Percentiles rank a stretch among this genome's conserved stretches.
Evolutionary conservation across 2,113 vertebrate species (phyloP).

Genomic region (Malurus elegans): DNA sequence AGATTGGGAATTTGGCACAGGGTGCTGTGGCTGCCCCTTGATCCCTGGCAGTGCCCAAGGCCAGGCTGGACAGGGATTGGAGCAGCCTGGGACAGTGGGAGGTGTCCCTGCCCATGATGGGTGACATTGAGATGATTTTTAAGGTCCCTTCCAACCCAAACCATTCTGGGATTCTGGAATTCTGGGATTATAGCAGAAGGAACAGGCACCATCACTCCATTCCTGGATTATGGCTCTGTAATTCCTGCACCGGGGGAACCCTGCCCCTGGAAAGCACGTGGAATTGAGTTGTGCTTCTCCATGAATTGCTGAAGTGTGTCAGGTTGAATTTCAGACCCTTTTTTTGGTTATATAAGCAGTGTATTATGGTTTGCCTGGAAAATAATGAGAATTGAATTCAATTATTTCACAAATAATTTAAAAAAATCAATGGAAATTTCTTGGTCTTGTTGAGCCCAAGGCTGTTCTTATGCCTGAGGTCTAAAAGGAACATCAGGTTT

Average conservation of each 20-base stretch:
- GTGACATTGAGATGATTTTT: fast-evolving
- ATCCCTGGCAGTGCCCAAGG: neutral
- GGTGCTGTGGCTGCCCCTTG: neutral
- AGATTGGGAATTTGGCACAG: neutral
- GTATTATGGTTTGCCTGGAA: neutral
- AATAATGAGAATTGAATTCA: neutral
- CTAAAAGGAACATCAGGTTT: neutral
- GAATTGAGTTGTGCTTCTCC: neutral
- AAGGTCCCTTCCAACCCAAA: neutral
- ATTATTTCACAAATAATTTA: neutral
- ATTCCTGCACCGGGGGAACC: neutral
- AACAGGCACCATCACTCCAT: neutral
- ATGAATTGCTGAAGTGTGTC: neutral
- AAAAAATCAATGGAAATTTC: neutral
- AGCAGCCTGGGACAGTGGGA: neutral
- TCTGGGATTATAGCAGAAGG: neutral
- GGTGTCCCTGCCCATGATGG: neutral
- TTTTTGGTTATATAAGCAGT: neutral
- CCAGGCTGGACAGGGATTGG: neutral
- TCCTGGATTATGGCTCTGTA: neutral
- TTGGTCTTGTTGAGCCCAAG: neutral
- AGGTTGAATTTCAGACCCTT: neutral
- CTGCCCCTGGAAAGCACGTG: neutral
- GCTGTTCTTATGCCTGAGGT: neutral
- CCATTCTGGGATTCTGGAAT: neutral